Evolutionary conservation across 2,888 invertebrate species (phyloP).

Genomic region (Pogonocherus hispidulus): DNA sequence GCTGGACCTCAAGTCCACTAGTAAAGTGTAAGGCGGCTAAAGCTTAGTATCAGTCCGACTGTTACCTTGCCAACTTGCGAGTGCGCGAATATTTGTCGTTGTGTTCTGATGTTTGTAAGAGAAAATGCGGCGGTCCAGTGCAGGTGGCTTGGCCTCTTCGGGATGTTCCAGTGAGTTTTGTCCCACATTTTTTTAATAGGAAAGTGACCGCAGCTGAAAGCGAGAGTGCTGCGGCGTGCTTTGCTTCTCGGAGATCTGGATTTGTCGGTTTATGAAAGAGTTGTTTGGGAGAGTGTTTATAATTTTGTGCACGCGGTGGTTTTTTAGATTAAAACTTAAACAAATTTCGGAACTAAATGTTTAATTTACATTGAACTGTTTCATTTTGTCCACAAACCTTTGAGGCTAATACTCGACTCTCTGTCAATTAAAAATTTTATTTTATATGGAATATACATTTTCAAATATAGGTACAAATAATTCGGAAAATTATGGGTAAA

Average conservation of each 20-base stretch:
- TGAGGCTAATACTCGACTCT: too few relatives aligned
- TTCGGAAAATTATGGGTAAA: too few relatives aligned
- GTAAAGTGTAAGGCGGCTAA: conserved; percentile 23
- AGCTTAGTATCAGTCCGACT: conserved; percentile 46
- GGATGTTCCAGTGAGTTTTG: conserved; percentile 14
- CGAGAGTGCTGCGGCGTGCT: background rate
- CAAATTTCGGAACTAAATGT: too few relatives aligned
- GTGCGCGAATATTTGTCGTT: conserved; percentile 45
- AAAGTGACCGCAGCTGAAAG: background rate
- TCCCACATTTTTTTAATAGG: background rate
- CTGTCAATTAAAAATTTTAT: too few relatives aligned
- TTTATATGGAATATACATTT: too few relatives aligned
- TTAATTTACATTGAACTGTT: too few relatives aligned
- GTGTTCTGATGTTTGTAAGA: conserved; percentile 42
- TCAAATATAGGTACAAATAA: too few relatives aligned
- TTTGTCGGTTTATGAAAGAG: background rate
- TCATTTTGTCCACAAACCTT: too few relatives aligned
- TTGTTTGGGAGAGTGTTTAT: background rate
- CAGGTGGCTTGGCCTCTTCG: background rate
- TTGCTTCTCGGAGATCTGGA: background rate
- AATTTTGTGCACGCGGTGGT: background rate
- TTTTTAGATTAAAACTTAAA: background rate
- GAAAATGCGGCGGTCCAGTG: conserved; percentile 32
- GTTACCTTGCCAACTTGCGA: conserved; percentile 43
- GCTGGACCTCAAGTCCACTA: conserved; percentile 47